Conservation (phyloP, 2,888 invertebrate species). For the Lysandra coridon region DNA sequence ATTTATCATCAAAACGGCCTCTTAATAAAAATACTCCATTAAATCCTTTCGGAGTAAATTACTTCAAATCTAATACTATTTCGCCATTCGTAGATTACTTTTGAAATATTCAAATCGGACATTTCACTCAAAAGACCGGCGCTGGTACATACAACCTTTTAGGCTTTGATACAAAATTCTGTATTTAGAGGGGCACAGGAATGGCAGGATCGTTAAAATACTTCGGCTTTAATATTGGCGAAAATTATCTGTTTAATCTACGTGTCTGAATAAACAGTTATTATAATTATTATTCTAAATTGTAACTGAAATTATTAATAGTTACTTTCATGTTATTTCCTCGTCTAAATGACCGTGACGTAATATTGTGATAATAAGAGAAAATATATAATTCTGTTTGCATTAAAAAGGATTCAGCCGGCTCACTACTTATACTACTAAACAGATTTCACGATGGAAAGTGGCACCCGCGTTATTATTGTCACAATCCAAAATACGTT, state of each 20-base stretch:
- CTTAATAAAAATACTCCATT: background rate
- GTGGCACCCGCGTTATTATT: too few species aligned
- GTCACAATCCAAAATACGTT: too few species aligned
- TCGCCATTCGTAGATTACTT: constrained; percentile 16
- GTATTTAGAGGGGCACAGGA: background rate
- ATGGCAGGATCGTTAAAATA: background rate
- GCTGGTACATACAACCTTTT: constrained; percentile 2
- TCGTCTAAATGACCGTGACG: too few species aligned
- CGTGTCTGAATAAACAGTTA: background rate
- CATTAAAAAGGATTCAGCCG: too few species aligned
- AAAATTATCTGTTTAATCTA: background rate
- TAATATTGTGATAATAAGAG: too few species aligned
- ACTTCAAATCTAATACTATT: background rate
- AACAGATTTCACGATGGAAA: too few species aligned
- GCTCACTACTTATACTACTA: too few species aligned
- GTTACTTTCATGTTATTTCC: too few species aligned
- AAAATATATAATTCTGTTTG: too few species aligned
- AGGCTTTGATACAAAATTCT: constrained; percentile 22
- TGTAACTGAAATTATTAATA: too few species aligned
- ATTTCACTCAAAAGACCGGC: constrained; percentile 14
- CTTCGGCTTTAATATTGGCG: background rate
- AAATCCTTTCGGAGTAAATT: background rate
- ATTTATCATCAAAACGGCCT: background rate
- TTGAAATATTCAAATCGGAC: constrained; percentile 18
- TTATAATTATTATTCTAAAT: background rate